A percentile compares a stretch with the other conserved stretches of the same genome.
phyloP scores from a whole-genome alignment of 1,140 invertebrate genomes.

The Cotesia glomerata region DNA sequence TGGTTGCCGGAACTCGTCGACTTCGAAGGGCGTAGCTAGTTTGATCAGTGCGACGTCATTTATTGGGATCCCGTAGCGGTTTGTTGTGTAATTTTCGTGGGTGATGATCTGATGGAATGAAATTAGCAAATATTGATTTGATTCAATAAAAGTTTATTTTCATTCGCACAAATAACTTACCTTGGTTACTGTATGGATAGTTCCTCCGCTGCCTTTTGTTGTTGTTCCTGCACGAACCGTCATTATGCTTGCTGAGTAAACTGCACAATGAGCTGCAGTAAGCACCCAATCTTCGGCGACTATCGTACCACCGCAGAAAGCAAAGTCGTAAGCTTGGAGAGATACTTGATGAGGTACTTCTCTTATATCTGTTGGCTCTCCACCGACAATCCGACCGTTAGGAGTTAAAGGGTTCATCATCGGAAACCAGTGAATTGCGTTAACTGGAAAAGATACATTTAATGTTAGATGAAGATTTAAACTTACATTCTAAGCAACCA shows the following conservation, averaged over 20 bases:
- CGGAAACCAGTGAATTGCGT: neutral
- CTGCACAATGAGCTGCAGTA: conserved; percentile 42
- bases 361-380: conserved; percentile 62
- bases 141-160: neutral
- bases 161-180: neutral
- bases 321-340: conserved; percentile 45
- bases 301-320: conserved; percentile 41
- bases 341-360: conserved; percentile 69
- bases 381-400: conserved; percentile 66
- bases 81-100: conserved; percentile 34
- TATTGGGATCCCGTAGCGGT: conserved; percentile 24
- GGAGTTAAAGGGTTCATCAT: conserved; percentile 14
- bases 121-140: neutral
- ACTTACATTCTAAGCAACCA: neutral
- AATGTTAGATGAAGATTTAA: neutral
- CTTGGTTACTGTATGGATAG: conserved; percentile 25
- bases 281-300: conserved; percentile 36
- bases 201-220: conserved; percentile 25
- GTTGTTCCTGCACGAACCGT: conserved; percentile 35
- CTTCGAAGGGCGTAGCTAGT: conserved; percentile 22
- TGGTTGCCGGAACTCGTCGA: conserved; percentile 36
- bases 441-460: conserved; percentile 8
- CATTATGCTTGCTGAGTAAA: neutral
- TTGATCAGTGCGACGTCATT: conserved; percentile 43
- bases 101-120: conserved; percentile 26